Conservation (phyloP, 2,113 vertebrate species). For the Salvelinus sp. region DNA sequence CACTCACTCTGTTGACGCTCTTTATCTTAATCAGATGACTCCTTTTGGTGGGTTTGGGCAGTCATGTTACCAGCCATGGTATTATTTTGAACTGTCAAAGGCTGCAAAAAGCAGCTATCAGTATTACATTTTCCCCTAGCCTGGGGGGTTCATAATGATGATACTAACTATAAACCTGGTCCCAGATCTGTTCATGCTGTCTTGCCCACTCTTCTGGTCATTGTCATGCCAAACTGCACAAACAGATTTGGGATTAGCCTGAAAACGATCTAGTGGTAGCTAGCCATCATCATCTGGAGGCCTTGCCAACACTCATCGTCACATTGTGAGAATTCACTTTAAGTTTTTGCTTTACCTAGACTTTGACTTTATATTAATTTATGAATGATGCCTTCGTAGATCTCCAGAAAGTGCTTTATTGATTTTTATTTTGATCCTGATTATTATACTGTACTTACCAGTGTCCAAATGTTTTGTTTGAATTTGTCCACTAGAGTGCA, state of each 20-base stretch:
- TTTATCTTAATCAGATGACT: too few species aligned
- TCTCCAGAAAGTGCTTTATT: conserved; percentile 51
- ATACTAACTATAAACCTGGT: conserved; percentile 12
- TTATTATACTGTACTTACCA: conserved; percentile 30
- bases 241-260: too few species aligned
- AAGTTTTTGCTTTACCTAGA: conserved; percentile 42
- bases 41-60: conserved; percentile 9
- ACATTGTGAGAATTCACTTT: conserved; percentile 38
- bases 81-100: conserved; percentile 52
- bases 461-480: conserved; percentile 28
- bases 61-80: conserved; percentile 61
- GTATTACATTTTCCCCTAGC: conserved; percentile 61
- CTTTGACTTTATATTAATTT: conserved; percentile 64
- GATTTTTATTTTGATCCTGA: conserved; percentile 19
- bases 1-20: too few species aligned
- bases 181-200: too few species aligned
- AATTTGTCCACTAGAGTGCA: conserved; percentile 66
- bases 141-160: conserved; percentile 40
- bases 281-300: conserved; percentile 22
- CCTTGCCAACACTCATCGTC: conserved; percentile 50
- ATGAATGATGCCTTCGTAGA: conserved; percentile 57
- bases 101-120: conserved; percentile 62
- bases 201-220: too few species aligned
- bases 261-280: conserved; percentile 40
- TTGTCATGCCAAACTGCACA: too few species aligned